phyloP scores from a whole-genome alignment of 2,888 invertebrate genomes.

The Lycophotia porphyrea region DNA sequence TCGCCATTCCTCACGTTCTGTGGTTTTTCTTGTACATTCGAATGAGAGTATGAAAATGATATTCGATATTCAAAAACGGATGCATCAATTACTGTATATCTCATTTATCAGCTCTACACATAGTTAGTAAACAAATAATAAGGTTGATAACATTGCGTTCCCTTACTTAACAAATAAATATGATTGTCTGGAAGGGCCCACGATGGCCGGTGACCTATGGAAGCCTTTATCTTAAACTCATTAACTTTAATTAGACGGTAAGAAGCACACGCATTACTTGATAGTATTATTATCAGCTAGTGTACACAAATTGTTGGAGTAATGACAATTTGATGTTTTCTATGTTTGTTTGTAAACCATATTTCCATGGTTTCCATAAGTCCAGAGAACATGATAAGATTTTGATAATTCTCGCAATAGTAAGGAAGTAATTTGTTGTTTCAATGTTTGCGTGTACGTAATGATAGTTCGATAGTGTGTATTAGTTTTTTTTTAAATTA shows the following conservation, averaged over 20 bases:
- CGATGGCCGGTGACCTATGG: slow-evolving; percentile 50
- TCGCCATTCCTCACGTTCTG: no score
- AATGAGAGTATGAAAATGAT: no score
- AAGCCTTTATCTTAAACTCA: slow-evolving; percentile 57
- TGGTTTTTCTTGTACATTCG: no score
- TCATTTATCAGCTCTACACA: neutral
- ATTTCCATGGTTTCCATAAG: slow-evolving; percentile 13
- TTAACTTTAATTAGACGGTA: slow-evolving; percentile 59
- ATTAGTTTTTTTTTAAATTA: neutral
- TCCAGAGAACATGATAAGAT: no score
- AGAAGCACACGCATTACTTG: slow-evolving; percentile 39
- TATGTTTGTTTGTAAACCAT: neutral
- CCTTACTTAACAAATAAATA: slow-evolving; percentile 36
- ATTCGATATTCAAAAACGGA: slow-evolving; percentile 18
- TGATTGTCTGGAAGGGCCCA: slow-evolving; percentile 28
- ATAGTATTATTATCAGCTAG: slow-evolving; percentile 17
- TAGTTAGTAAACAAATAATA: slow-evolving; percentile 30
- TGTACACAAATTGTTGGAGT: slow-evolving; percentile 48
- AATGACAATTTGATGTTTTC: slow-evolving; percentile 5
- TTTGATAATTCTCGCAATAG: slow-evolving; percentile 7
- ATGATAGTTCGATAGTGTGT: neutral
- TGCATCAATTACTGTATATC: slow-evolving; percentile 24
- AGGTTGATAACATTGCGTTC: slow-evolving; percentile 29
- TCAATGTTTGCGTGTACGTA: neutral
- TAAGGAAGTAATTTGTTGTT: neutral